phyloP scores from a whole-genome alignment of 2,113 vertebrate species.

The Planiliza haematocheilus region DNA sequence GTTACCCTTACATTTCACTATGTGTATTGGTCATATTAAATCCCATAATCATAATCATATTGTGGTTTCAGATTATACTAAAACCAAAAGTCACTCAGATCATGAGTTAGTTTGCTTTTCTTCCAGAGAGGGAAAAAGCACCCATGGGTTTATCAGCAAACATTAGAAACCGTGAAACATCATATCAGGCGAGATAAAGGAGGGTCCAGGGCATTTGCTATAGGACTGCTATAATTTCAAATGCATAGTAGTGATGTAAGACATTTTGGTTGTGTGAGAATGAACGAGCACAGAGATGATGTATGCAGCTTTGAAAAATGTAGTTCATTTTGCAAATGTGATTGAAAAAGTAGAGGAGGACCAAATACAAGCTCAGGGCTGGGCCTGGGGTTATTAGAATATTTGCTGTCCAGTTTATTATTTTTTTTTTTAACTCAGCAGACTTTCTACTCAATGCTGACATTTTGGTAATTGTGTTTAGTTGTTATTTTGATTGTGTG shows the following conservation, averaged over 20 bases:
- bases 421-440: too few species aligned
- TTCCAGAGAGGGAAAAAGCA: neutral
- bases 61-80: neutral
- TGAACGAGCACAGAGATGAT: constrained; percentile 11
- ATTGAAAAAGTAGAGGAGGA: constrained; percentile 12
- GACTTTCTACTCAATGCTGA: neutral
- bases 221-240: neutral
- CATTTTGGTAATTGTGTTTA: neutral
- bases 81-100: neutral
- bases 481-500: too few species aligned
- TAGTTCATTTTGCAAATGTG: constrained; percentile 5
- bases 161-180: neutral
- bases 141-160: neutral
- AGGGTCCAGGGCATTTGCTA: neutral
- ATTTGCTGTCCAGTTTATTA: constrained; percentile 5
- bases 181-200: neutral
- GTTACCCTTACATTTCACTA: too few species aligned
- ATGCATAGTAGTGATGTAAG: neutral
- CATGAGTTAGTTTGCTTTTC: neutral
- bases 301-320: constrained; percentile 13
- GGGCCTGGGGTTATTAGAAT: neutral
- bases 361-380: neutral
- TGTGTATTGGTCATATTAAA: too few species aligned
- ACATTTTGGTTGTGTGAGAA: constrained; percentile 1
- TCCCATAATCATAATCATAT: too few species aligned